Percentiles rank a stretch among this genome's conserved stretches.
These are phyloP conservation scores for Leptopilina clavipes DNA, from an alignment of 1,140 invertebrate genomes.

Conservation along the genomic window DNA sequence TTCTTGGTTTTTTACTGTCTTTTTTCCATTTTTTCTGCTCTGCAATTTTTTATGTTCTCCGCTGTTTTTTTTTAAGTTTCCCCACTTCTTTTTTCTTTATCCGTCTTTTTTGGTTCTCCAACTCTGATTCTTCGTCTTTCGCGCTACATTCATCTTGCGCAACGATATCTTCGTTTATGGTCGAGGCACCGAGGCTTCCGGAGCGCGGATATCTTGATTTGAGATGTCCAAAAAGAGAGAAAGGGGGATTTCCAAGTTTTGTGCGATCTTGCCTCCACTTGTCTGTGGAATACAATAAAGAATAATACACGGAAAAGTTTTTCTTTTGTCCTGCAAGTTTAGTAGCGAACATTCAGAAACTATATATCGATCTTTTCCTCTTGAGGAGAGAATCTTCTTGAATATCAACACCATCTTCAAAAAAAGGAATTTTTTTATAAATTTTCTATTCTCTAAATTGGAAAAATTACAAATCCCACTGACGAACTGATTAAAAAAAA, in stretches of 20 bases:
- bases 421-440: not conserved
- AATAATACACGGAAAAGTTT: not conserved
- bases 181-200: conserved; percentile 5
- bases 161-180: conserved; percentile 27
- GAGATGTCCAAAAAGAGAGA: conserved; percentile 14
- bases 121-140: conserved; percentile 16
- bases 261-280: not conserved
- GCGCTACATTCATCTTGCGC: conserved; percentile 27
- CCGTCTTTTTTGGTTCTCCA: conserved; percentile 2
- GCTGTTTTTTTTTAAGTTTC: not conserved
- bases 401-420: not conserved
- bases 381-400: not conserved
- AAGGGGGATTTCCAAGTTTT: conserved; percentile 30
- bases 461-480: no score
- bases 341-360: not conserved
- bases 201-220: conserved; percentile 19
- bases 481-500: no score
- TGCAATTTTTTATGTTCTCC: not conserved
- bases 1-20: not conserved
- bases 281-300: conserved; percentile 22
- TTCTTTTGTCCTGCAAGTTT: not conserved
- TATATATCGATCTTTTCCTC: not conserved
- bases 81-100: conserved; percentile 8
- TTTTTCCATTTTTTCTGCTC: not conserved
- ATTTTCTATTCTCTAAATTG: no score